Base-by-base conservation (phyloP, 2,113 vertebrate genomes). In the Gallinago paraguaiae region DNA sequence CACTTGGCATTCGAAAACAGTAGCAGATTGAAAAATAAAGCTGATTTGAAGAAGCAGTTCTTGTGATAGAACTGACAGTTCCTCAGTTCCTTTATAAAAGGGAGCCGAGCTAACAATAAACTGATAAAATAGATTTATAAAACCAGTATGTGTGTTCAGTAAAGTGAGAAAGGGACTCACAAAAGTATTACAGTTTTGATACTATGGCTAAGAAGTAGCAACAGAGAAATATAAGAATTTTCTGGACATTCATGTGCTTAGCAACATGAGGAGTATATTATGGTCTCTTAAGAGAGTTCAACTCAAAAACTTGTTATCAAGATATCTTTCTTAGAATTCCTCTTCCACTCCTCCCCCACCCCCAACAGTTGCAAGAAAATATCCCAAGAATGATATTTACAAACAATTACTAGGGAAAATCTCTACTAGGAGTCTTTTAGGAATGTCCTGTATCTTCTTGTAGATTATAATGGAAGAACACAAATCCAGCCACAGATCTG, bases 71-170 rank as follows among this genome's bases (percentile, higher is more conserved):
- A 46, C 64, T 88, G 95, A 84, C 80, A 86, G 57, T 28, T 90
- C 39, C 82, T 92, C 82, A 86, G 53, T n/a, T 90, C 39, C 82
- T 92, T 86, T 78, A 89, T 77, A 78, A 82, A 81, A 94, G 45
- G 46, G 59, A 96, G 67, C 86, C 95, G 92, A 87, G 86, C 74
- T 85, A 93, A 79, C 82, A 93, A 71, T 67, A 93, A 91, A 87
- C 86, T 90, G 78, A 89, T 89, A 95, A 86, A 86, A 94, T 64
- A 92, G 67, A 77, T 86, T 82, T 56, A 74, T 85, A 93, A 90
- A 88, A 48, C 11, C 46, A 74, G 67, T 30, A 27, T 43, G 30
- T 70, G 43, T 46, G 20, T 43, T 91, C 82, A 92, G 57, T 61
- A 72, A 93, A 88, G 50, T 46, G 61, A 92, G 53, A 93, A 82